phyloP scores from a whole-genome alignment of 2,113 vertebrate species.

The Macroglossus sobrinus region DNA sequence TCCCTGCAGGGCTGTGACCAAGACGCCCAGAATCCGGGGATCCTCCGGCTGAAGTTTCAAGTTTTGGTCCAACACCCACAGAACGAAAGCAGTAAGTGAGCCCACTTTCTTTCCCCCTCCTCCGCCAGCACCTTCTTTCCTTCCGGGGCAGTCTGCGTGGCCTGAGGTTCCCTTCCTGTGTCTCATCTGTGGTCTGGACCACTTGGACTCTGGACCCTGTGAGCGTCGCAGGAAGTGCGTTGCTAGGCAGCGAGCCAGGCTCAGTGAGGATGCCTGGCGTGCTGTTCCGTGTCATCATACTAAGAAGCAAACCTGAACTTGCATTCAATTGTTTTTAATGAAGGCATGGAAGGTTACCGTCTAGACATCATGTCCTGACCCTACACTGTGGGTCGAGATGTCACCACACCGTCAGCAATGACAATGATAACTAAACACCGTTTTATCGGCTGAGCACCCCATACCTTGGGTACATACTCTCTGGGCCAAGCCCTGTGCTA shows the following conservation, averaged over 20 bases:
- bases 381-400: neutral
- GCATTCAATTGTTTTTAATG: neutral
- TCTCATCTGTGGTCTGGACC: neutral
- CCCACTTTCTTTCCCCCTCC: neutral
- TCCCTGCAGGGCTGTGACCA: conserved; percentile 90
- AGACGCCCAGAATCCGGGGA: conserved; percentile 76
- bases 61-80: conserved; percentile 82
- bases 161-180: neutral
- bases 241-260: neutral
- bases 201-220: neutral
- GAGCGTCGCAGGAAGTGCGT: neutral
- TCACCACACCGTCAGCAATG: neutral
- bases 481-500: neutral
- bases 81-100: conserved; percentile 81
- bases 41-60: conserved; percentile 84
- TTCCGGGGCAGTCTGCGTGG: neutral
- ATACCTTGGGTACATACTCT: neutral
- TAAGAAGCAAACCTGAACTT: neutral
- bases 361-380: neutral
- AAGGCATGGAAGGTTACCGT: neutral
- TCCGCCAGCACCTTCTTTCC: neutral
- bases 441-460: neutral
- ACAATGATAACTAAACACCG: neutral
- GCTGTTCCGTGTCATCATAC: neutral
- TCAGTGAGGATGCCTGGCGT: fast-evolving